Conservation (phyloP, 2,113 vertebrate genomes). For the Aspidoscelis tigris region DNA sequence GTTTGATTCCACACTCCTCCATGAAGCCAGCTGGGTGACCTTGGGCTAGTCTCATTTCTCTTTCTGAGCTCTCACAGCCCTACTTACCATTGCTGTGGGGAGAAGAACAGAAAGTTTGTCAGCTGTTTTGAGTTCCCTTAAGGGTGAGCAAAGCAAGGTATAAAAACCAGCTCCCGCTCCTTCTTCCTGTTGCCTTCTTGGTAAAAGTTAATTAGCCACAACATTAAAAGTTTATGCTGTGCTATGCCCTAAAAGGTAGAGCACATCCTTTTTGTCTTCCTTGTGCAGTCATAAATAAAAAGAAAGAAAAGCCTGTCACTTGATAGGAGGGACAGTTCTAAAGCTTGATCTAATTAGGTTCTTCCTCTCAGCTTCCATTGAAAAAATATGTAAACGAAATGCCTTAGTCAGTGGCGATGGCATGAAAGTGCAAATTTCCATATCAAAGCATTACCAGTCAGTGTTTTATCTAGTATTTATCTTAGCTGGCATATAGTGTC, state of each 20-base stretch:
- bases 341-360: conserved; percentile 27
- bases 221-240: conserved; percentile 1
- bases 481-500: not conserved
- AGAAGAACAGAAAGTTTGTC: no score
- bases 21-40: no score
- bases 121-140: no score
- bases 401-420: not conserved
- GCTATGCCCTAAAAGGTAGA: not conserved
- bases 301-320: not conserved
- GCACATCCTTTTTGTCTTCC: conserved; percentile 2
- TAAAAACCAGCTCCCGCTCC: not conserved
- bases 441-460: conserved; percentile 27
- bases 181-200: no score
- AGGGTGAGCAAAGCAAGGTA: not conserved
- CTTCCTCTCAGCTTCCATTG: conserved; percentile 24
- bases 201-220: not conserved
- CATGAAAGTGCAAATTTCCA: conserved; percentile 29
- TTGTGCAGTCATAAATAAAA: not conserved
- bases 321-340: conserved; percentile 9
- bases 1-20: no score
- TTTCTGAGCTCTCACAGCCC: no score
- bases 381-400: conserved; percentile 24
- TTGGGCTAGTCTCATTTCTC: no score
- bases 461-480: conserved; percentile 16
- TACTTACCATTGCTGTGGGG: no score